Conservation (phyloP, 2,797 vertebrate species). For the Coreius guichenoti region DNA sequence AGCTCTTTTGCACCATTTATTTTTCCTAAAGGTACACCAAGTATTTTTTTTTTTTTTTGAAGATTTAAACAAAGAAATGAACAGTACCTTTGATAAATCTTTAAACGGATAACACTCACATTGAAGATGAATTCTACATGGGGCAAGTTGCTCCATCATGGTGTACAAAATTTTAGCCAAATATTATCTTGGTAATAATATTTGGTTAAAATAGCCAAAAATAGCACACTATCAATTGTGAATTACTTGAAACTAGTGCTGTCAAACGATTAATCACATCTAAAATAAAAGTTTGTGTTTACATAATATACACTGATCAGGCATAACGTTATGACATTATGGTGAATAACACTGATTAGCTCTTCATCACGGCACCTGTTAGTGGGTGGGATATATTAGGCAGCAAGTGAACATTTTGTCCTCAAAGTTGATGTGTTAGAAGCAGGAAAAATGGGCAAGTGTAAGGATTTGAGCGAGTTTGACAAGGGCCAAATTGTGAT, state of each 20-base stretch:
- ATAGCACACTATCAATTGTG: neutral
- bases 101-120: neutral
- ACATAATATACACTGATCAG: too few relatives aligned
- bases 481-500: too few relatives aligned
- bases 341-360: too few relatives aligned
- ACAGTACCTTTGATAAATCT: neutral
- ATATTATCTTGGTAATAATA: neutral
- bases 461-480: too few relatives aligned
- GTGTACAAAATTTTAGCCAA: neutral
- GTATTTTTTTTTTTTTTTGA: neutral
- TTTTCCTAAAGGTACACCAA: neutral
- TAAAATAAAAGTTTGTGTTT: too few relatives aligned
- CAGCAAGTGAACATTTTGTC: too few relatives aligned
- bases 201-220: neutral
- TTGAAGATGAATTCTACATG: neutral
- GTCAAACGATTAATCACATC: too few relatives aligned
- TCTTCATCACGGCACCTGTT: too few relatives aligned
- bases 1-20: neutral
- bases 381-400: too few relatives aligned
- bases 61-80: conserved; percentile 3
- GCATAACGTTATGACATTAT: too few relatives aligned
- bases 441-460: too few relatives aligned
- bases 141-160: neutral
- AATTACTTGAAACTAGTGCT: neutral
- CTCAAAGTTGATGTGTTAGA: too few relatives aligned